Conservation (phyloP, 1,140 invertebrate genomes). For the Lordiphosa stackelbergi region DNA sequence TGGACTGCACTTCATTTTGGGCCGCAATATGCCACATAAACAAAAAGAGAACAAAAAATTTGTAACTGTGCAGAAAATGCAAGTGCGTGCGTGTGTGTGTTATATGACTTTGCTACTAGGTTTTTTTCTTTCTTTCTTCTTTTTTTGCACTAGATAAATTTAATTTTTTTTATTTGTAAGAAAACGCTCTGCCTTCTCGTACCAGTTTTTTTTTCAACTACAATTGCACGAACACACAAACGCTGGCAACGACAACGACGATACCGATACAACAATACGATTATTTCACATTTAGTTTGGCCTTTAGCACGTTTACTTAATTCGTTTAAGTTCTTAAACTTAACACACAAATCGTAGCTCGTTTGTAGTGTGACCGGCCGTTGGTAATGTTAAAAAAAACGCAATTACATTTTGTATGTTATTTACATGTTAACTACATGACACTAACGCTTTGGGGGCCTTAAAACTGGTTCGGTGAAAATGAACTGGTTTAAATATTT, state of each 20-base stretch:
- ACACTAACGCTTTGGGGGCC: no score
- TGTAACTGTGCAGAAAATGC: conserved; percentile 2
- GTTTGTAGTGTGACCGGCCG: no score
- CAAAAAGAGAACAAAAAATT: conserved; percentile 34
- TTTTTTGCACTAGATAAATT: not conserved
- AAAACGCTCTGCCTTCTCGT: not conserved
- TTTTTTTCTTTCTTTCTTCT: not conserved
- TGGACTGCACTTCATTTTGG: conserved; percentile 1
- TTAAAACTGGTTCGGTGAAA: no score
- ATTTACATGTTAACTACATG: no score
- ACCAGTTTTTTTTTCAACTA: no score
- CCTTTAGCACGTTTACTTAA: conserved; percentile 8
- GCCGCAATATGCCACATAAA: conserved; percentile 63
- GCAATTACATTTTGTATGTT: no score
- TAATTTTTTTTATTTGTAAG: not conserved
- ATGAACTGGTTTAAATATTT: no score
- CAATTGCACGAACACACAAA: conserved; percentile 14
- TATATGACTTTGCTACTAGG: conserved; percentile 2
- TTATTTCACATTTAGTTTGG: conserved; percentile 12
- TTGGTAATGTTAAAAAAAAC: no score
- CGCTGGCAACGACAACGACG: conserved; percentile 7
- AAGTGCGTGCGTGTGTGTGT: conserved; percentile 3
- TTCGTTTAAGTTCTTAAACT: conserved; percentile 13
- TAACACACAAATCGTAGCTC: conserved; percentile 4
- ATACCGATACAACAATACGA: conserved; percentile 10